Percentiles rank a stretch among this genome's conserved stretches.
phyloP scores from a whole-genome alignment of 2,888 invertebrate species.

The Cylindroiulus punctatus region DNA sequence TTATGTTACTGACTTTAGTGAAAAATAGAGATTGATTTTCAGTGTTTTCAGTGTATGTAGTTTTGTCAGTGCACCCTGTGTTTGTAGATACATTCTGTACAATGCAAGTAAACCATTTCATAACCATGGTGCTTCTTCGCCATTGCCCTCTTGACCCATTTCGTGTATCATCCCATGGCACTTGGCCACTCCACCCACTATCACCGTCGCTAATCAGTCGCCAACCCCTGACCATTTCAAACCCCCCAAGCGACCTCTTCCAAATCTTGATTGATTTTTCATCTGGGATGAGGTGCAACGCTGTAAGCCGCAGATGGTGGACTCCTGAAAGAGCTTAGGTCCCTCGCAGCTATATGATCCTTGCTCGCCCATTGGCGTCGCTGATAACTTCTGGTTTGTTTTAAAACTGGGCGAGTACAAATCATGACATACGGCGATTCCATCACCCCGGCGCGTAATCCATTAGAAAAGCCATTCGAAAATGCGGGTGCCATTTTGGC shows the following conservation, averaged over 20 bases:
- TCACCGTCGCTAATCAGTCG: neutral
- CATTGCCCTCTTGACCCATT: neutral
- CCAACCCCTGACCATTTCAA: neutral
- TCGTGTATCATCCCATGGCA: neutral
- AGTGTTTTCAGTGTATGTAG: too few relatives aligned
- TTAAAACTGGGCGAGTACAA: constrained; percentile 39
- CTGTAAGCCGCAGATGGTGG: constrained; percentile 40
- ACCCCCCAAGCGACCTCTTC: neutral
- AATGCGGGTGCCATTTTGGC: constrained; percentile 42
- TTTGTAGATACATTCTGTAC: too few relatives aligned
- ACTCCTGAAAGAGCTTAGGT: neutral
- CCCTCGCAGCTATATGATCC: neutral
- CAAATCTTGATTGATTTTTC: constrained; percentile 42
- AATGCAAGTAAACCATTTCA: too few relatives aligned
- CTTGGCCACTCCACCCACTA: neutral
- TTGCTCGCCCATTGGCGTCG: neutral
- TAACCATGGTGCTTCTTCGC: too few relatives aligned
- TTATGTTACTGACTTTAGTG: too few relatives aligned
- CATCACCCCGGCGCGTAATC: constrained; percentile 39
- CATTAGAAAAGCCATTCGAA: constrained; percentile 43
- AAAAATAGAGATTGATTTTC: too few relatives aligned
- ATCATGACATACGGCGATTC: constrained; percentile 40
- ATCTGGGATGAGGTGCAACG: neutral
- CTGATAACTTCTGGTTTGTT: constrained; percentile 45
- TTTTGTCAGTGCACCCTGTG: too few relatives aligned